Evolutionary conservation across 2,888 invertebrate species (phyloP).

Genomic region (Baccha elongata): DNA sequence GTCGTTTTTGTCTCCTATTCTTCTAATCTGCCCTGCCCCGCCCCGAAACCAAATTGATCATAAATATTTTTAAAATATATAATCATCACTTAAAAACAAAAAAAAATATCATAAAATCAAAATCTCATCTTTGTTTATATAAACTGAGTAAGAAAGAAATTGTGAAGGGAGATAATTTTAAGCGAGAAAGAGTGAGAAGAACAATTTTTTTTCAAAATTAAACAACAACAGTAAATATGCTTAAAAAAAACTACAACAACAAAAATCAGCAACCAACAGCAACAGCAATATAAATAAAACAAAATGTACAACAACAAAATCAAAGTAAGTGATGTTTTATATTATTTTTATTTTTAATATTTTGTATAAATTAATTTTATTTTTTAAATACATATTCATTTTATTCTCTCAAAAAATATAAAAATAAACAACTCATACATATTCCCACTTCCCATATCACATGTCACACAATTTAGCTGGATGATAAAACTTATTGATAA

Average conservation of each 20-base stretch:
- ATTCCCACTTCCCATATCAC: too few relatives aligned
- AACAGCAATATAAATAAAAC: constrained; percentile 38
- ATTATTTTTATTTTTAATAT: background rate
- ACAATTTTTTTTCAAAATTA: constrained; percentile 23
- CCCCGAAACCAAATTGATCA: constrained; percentile 30
- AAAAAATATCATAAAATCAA: constrained; percentile 47
- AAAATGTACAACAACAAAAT: constrained; percentile 52
- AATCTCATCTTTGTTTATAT: constrained; percentile 56
- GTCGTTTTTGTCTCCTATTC: constrained; percentile 49
- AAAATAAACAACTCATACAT: too few relatives aligned
- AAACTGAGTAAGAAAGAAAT: constrained; percentile 22
- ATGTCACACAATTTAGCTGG: too few relatives aligned
- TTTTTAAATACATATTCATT: too few relatives aligned
- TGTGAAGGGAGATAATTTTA: constrained; percentile 34
- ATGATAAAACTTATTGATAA: too few relatives aligned
- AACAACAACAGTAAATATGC: constrained; percentile 7
- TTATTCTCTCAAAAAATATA: too few relatives aligned
- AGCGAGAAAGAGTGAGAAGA: constrained; percentile 36
- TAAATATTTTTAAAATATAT: constrained; percentile 31
- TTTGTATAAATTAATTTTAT: too few relatives aligned
- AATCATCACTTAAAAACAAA: constrained; percentile 17
- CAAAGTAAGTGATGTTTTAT: constrained; percentile 47
- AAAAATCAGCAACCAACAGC: constrained; percentile 39
- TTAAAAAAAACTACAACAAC: constrained; percentile 19
- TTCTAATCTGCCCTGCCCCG: constrained; percentile 19